Evolutionary conservation across 2,113 vertebrate genomes (phyloP).

Genomic region (Neolamprologus sp.): DNA sequence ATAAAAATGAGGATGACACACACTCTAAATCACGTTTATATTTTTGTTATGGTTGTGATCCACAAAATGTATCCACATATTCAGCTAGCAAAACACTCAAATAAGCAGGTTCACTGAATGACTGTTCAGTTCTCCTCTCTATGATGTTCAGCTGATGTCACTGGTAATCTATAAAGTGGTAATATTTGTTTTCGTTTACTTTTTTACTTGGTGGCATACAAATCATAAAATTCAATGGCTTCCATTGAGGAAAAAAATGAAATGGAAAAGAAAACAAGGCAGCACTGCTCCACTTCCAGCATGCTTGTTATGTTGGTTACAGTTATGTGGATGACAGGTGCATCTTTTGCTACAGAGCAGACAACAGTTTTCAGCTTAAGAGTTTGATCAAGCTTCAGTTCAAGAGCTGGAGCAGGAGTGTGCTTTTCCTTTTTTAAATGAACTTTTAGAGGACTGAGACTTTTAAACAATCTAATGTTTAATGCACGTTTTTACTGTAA

Average conservation of each 20-base stretch:
- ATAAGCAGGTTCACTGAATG: not conserved
- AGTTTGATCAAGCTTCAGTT: not conserved
- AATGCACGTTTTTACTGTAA: not conserved
- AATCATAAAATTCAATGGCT: not conserved
- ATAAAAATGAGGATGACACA: not conserved
- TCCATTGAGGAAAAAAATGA: not conserved
- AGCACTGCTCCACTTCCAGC: not conserved
- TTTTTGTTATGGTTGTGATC: not conserved
- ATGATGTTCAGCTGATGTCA: not conserved
- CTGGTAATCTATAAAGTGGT: not conserved
- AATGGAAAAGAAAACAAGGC: not conserved
- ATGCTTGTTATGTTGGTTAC: not conserved
- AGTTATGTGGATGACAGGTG: not conserved
- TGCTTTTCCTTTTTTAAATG: not conserved
- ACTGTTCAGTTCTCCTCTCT: not conserved
- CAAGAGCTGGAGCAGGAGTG: not conserved
- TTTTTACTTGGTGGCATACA: not conserved
- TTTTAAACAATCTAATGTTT: not conserved
- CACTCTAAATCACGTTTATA: not conserved
- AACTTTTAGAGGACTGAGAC: not conserved
- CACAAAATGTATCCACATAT: not conserved
- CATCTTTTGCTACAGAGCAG: not conserved
- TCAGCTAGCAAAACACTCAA: not conserved
- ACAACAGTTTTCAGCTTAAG: not conserved
- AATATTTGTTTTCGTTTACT: not conserved